phyloP scores from a whole-genome alignment of 2,888 invertebrate species.

The Meiosimyza platycephala region DNA sequence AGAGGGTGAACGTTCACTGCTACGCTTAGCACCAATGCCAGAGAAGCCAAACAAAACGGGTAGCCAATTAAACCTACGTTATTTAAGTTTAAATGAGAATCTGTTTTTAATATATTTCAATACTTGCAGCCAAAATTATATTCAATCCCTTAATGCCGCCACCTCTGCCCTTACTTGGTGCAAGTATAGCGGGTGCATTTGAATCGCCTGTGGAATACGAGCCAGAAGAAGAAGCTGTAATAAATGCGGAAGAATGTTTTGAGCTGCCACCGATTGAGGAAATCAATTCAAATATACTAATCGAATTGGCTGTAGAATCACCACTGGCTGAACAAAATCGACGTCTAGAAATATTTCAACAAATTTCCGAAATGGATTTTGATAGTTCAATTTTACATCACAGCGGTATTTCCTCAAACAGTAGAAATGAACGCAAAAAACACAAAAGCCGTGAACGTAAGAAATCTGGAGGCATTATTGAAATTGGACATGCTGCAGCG shows the following conservation, averaged over 20 bases:
- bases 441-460: conserved; percentile 29
- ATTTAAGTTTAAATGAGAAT: background rate
- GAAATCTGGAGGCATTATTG: conserved; percentile 59
- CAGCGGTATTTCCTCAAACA: conserved; percentile 66
- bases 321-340: conserved; percentile 62
- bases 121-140: conserved; percentile 57
- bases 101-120: background rate
- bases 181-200: conserved; percentile 54
- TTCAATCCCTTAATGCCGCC: conserved; percentile 65
- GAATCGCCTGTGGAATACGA: conserved; percentile 64
- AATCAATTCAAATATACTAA: conserved; percentile 68
- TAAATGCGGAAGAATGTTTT: conserved; percentile 80
- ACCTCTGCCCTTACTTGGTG: conserved; percentile 58
- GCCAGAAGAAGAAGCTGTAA: conserved; percentile 68
- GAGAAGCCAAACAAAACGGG: conserved; percentile 71
- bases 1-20: conserved; percentile 80
- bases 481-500: conserved; percentile 57
- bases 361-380: conserved; percentile 79
- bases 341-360: conserved; percentile 75
- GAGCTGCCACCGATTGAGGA: conserved; percentile 75
- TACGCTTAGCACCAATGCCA: conserved; percentile 81
- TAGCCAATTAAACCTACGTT: conserved; percentile 39
- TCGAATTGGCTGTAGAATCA: conserved; percentile 63
- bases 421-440: conserved; percentile 46
- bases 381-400: conserved; percentile 78